Percentiles rank a stretch among this genome's conserved stretches.
These are phyloP conservation scores for Melinopterus prodromus DNA, from an alignment of 2,888 invertebrate genomes.

Conservation along the genomic window DNA sequence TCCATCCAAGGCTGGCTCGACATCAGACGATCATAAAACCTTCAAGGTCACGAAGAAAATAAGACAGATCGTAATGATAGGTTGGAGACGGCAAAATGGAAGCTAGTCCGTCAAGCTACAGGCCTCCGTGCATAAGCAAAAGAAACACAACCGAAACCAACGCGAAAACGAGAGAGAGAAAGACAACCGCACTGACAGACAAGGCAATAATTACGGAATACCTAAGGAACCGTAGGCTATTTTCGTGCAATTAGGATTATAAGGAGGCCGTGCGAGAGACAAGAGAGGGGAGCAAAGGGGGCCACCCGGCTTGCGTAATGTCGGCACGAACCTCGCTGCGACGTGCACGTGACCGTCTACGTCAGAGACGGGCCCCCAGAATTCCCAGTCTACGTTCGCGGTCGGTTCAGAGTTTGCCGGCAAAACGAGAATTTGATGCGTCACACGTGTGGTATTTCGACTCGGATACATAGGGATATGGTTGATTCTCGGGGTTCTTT, in stretches of 20 bases:
- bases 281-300: neutral
- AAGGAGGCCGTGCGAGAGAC: neutral
- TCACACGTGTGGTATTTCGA: neutral
- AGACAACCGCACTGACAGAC: neutral
- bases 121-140: neutral
- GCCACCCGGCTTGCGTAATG: neutral
- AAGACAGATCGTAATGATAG: neutral
- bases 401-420: neutral
- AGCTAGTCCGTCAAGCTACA: neutral
- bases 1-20: neutral
- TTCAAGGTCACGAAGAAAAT: neutral
- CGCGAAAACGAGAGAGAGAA: neutral
- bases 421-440: neutral
- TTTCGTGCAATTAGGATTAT: neutral
- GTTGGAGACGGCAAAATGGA: neutral
- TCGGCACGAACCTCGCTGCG: neutral
- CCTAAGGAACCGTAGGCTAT: neutral
- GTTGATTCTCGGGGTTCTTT: too few relatives aligned
- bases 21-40: neutral
- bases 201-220: neutral
- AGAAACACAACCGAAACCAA: neutral
- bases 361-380: conserved; percentile 4
- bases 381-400: neutral
- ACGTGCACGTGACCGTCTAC: neutral
- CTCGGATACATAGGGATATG: neutral